phyloP scores from a whole-genome alignment of 2,113 vertebrate species.

The Platichthys stellatus region DNA sequence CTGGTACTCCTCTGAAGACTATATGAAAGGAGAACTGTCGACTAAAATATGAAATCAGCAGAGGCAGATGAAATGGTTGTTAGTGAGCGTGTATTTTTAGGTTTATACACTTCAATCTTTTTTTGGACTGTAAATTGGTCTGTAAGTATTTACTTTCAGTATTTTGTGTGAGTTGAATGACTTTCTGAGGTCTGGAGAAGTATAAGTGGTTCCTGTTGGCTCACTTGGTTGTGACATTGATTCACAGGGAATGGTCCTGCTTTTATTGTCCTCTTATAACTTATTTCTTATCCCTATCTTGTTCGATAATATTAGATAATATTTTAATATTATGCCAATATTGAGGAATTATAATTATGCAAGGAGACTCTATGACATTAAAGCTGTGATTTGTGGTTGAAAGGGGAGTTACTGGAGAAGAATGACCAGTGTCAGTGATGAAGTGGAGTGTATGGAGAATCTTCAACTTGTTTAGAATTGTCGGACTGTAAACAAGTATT shows the following conservation, averaged over 20 bases:
- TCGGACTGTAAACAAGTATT: no score
- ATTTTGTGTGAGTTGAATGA: neutral
- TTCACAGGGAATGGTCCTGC: neutral
- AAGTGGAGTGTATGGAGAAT: no score
- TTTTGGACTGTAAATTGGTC: neutral
- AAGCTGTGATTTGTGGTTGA: no score
- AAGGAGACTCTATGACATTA: no score
- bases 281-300: neutral
- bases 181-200: constrained; percentile 13
- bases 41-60: neutral
- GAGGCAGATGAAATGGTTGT: neutral
- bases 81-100: neutral
- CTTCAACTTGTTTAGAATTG: no score
- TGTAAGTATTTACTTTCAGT: no score
- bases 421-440: no score
- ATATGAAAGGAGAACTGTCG: neutral
- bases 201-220: constrained; percentile 45
- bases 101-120: neutral
- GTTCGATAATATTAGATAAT: neutral
- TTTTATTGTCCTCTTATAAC: neutral
- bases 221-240: constrained; percentile 18
- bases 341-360: neutral
- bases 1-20: neutral
- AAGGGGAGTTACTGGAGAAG: no score
- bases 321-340: neutral